These are phyloP conservation scores for Anguilla obscura DNA, from an alignment of 2,797 vertebrate species.

Conservation along the genomic window DNA sequence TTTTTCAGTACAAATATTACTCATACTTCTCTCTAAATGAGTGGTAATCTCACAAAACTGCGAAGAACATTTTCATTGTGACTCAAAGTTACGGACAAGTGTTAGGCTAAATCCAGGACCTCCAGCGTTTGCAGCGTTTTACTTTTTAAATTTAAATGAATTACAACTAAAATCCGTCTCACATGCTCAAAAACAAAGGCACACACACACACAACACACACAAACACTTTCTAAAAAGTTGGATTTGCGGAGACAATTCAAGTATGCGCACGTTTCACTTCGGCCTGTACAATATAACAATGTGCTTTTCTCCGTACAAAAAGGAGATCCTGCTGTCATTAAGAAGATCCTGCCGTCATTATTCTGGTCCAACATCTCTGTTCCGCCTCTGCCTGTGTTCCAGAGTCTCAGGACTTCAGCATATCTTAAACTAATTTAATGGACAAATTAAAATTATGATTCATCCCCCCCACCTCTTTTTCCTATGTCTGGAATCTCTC, in stretches of 20 bases:
- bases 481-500: neutral
- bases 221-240: neutral
- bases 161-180: neutral
- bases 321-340: slow-evolving; percentile 31
- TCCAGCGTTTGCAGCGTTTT: neutral
- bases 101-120: neutral
- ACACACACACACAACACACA: slow-evolving; percentile 33
- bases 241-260: slow-evolving; percentile 6
- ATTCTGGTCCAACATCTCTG: neutral
- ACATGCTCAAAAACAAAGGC: slow-evolving; percentile 5
- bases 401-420: neutral
- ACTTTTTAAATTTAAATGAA: neutral
- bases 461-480: neutral
- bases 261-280: neutral
- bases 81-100: neutral
- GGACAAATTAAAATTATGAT: neutral
- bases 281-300: slow-evolving; percentile 36
- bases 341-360: slow-evolving; percentile 23
- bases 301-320: slow-evolving; percentile 25
- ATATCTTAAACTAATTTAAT: neutral
- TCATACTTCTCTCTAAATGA: neutral
- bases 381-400: neutral
- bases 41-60: neutral
- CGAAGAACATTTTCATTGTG: neutral
- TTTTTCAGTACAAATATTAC: neutral